Evolutionary conservation across 2,797 vertebrate species (phyloP).

Genomic region (Heliangelus exortis): DNA sequence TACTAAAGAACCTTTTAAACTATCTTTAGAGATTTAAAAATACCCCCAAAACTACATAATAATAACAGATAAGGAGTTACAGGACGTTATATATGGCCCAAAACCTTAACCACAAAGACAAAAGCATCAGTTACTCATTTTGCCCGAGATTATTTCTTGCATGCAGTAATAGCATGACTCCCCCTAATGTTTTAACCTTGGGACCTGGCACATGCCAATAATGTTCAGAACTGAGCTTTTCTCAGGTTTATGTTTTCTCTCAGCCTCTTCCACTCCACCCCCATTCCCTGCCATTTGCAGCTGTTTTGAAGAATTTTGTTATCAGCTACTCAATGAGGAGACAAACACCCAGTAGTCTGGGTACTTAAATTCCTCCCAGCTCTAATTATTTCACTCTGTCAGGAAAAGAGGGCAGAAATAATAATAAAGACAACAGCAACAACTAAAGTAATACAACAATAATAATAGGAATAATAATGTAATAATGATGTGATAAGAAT

Average conservation of each 20-base stretch:
- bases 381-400: not conserved
- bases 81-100: constrained; percentile 22
- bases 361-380: not conserved
- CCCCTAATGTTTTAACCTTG: not conserved
- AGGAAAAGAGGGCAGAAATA: not conserved
- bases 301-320: constrained; percentile 2
- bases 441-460: too few relatives aligned
- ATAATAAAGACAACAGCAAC: not conserved
- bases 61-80: constrained; percentile 40
- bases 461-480: too few relatives aligned
- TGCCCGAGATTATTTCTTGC: constrained; percentile 15
- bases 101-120: constrained; percentile 30
- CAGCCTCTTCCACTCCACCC: not conserved
- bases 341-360: not conserved
- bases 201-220: not conserved
- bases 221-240: not conserved
- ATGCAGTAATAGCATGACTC: constrained; percentile 1
- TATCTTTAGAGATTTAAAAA: not conserved
- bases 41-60: not conserved
- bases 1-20: constrained; percentile 43
- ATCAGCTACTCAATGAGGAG: not conserved
- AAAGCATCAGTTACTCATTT: constrained; percentile 37
- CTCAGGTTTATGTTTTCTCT: not conserved
- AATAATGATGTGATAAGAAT: too few relatives aligned
- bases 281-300: not conserved